A percentile compares a stretch with the other conserved stretches of the same genome.
These are phyloP conservation scores for Toxotes lorentzi DNA, from an alignment of 2,797 vertebrate genomes.

Conservation along the genomic window DNA sequence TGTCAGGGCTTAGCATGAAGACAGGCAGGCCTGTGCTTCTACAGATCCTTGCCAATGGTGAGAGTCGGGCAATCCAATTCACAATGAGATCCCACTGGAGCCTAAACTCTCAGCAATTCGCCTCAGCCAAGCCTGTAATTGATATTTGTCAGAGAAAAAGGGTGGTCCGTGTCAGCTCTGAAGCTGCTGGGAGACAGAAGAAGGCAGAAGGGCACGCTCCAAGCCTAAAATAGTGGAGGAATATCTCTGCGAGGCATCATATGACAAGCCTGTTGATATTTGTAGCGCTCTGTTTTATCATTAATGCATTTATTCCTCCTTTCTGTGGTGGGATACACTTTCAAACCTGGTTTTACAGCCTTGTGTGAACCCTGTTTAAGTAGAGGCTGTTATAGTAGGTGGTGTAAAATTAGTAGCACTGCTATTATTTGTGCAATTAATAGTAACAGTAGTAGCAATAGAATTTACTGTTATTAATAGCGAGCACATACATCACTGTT, in stretches of 20 bases:
- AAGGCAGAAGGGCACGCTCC: conserved; percentile 17
- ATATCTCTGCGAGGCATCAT: conserved; percentile 14
- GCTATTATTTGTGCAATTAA: neutral
- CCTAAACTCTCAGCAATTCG: conserved; percentile 53
- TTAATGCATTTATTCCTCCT: conserved; percentile 10
- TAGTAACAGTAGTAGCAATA: neutral
- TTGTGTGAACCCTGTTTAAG: neutral
- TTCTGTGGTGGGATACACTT: neutral
- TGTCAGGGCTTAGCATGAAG: conserved; percentile 72
- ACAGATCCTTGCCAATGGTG: conserved; percentile 65
- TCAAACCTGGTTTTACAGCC: neutral
- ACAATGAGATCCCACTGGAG: conserved; percentile 72
- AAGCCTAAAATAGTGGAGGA: conserved; percentile 8
- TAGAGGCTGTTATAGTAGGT: neutral
- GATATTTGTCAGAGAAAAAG: conserved; percentile 74
- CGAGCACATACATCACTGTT: conserved; percentile 4
- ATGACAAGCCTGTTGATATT: conserved; percentile 4
- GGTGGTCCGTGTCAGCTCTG: conserved; percentile 63
- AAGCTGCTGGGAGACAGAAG: conserved; percentile 44
- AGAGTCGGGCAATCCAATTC: conserved; percentile 71
- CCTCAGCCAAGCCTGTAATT: conserved; percentile 73
- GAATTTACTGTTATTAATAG: neutral
- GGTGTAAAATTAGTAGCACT: neutral
- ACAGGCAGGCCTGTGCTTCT: conserved; percentile 54
- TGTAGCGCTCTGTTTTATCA: conserved; percentile 13